A percentile compares a stretch with the other conserved stretches of the same genome.
Conservation (phyloP, 2,888 invertebrate genomes). For the Apodemia mormo region DNA sequence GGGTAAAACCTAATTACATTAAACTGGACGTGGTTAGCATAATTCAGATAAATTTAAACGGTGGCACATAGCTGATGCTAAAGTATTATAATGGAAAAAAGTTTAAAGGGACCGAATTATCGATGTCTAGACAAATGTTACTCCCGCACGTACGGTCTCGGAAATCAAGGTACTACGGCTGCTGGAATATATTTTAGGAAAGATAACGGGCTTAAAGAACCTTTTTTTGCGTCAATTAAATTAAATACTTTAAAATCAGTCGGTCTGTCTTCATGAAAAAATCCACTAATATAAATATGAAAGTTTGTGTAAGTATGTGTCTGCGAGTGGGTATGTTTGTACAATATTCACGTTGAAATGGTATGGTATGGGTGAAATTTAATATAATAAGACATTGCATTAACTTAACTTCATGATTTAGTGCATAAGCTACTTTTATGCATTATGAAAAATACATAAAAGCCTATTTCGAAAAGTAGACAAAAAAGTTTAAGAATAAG, state of each 20-base stretch:
- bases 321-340: no score
- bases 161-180: conserved; percentile 3
- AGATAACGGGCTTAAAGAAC: neutral
- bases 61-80: conserved; percentile 17
- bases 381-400: no score
- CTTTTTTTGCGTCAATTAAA: neutral
- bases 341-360: no score
- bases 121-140: conserved; percentile 16
- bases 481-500: no score
- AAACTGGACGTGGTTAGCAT: conserved; percentile 47
- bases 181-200: neutral
- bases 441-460: no score
- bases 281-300: no score
- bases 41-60: conserved; percentile 30
- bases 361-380: no score
- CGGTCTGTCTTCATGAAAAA: neutral
- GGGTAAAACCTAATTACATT: conserved; percentile 55
- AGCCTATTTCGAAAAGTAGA: no score
- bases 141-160: neutral
- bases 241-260: neutral
- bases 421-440: no score
- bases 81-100: conserved; percentile 17
- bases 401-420: no score
- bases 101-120: conserved; percentile 6
- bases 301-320: no score